These are phyloP conservation scores for Actinia equina DNA, from an alignment of 64 coral and sea anemone genomes.

Conservation along the genomic window DNA sequence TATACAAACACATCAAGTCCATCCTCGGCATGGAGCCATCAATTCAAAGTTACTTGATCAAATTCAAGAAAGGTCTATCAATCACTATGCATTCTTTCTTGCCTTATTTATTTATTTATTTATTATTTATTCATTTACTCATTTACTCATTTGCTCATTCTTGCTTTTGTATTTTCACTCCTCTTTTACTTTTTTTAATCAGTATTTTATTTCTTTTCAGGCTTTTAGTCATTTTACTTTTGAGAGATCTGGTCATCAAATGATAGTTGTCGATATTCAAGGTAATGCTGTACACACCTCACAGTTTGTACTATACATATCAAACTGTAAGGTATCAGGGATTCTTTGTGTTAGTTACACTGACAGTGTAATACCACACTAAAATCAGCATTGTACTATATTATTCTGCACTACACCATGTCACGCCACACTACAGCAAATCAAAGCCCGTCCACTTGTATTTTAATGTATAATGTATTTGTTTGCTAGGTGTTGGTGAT, in stretches of 20 bases:
- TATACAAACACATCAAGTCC: too few relatives aligned
- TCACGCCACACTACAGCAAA: too few relatives aligned
- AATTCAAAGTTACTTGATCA: too few relatives aligned
- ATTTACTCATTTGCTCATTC: neutral
- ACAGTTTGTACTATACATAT: too few relatives aligned
- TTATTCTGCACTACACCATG: too few relatives aligned
- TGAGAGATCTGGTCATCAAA: constrained; percentile 89
- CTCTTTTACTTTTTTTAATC: neutral
- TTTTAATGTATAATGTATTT: neutral
- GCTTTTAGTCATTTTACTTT: constrained; percentile 98
- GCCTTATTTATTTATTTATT: neutral
- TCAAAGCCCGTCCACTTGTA: neutral
- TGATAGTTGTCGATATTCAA: constrained; percentile 98
- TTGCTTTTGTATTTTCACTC: neutral
- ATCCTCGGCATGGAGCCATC: too few relatives aligned
- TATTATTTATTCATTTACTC: neutral
- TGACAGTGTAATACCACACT: too few relatives aligned
- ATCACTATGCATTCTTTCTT: neutral
- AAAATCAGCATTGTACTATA: too few relatives aligned
- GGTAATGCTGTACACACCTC: constrained; percentile 33
- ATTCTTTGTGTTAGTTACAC: too few relatives aligned
- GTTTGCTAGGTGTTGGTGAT: constrained; percentile 78
- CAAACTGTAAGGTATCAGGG: too few relatives aligned
- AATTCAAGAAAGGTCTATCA: neutral
- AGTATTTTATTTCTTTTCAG: constrained; percentile 40